Percentiles rank a stretch among this genome's conserved stretches.
Conservation (phyloP, 2,113 vertebrate genomes). For the Scomber japonicus region DNA sequence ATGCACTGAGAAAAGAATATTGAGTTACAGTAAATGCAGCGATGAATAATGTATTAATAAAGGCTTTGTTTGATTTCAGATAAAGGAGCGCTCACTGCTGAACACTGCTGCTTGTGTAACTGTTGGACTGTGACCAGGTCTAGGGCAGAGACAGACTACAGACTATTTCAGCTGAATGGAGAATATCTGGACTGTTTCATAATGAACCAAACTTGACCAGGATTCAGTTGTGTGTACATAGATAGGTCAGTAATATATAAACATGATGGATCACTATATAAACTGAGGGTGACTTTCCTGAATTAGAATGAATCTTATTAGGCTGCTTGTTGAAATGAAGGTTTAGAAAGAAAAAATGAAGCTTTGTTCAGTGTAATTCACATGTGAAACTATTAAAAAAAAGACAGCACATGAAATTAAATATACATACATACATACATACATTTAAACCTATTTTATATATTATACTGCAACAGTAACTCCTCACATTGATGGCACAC, state of each 20-base stretch:
- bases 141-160: constrained; percentile 62
- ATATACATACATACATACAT: not conserved
- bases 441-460: not conserved
- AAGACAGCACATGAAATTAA: not conserved
- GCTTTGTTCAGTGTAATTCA: too few species aligned
- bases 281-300: too few species aligned
- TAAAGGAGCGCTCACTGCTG: too few species aligned
- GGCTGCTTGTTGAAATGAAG: too few species aligned
- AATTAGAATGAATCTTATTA: too few species aligned
- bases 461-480: too few species aligned
- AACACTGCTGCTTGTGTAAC: too few species aligned
- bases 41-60: not conserved
- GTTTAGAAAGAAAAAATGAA: too few species aligned
- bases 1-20: not conserved
- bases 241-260: not conserved
- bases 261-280: not conserved
- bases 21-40: not conserved
- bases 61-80: not conserved
- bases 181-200: not conserved
- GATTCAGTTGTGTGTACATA: not conserved
- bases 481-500: not conserved
- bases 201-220: too few species aligned
- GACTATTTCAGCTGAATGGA: constrained; percentile 81
- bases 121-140: too few species aligned
- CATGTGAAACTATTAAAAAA: not conserved